These are phyloP conservation scores for Nixonia krombeini DNA, from an alignment of 1,140 invertebrate genomes.

Conservation along the genomic window DNA sequence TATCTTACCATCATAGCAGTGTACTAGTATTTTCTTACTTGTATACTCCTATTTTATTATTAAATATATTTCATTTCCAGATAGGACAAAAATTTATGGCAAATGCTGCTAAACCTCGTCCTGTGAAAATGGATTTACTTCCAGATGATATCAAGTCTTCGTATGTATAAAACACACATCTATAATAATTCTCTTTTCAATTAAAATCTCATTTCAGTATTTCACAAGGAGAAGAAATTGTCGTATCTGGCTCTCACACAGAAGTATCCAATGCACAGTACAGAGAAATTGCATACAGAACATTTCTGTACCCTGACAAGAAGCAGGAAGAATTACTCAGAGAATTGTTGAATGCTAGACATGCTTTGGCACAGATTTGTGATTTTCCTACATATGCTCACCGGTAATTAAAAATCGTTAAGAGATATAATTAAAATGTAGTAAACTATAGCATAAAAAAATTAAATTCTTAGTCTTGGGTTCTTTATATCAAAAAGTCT, in stretches of 20 bases:
- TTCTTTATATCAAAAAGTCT: too few relatives aligned
- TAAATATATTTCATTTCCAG: conserved; percentile 66
- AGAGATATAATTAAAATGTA: conserved; percentile 6
- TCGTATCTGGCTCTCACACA: conserved; percentile 85
- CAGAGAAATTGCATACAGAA: conserved; percentile 90
- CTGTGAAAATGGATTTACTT: conserved; percentile 76
- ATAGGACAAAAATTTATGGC: conserved; percentile 90
- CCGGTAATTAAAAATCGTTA: conserved; percentile 76
- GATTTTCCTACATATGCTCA: conserved; percentile 92
- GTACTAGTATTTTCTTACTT: too few relatives aligned
- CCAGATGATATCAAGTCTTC: conserved; percentile 81
- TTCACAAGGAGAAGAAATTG: conserved; percentile 80
- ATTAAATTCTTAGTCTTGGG: too few relatives aligned
- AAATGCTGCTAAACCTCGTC: conserved; percentile 78
- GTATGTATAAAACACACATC: conserved; percentile 76
- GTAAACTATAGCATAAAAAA: conserved; percentile 11
- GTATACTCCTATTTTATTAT: too few relatives aligned
- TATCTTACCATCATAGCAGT: too few relatives aligned
- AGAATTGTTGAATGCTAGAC: conserved; percentile 80
- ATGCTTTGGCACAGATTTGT: conserved; percentile 86
- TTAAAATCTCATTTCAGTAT: conserved; percentile 80
- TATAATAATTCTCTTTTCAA: too few relatives aligned
- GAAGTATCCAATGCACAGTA: conserved; percentile 84
- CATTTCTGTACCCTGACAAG: conserved; percentile 86
- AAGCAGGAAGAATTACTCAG: conserved; percentile 84